Base-by-base conservation (phyloP, 2,797 vertebrate genomes). In the Anas georgica region DNA sequence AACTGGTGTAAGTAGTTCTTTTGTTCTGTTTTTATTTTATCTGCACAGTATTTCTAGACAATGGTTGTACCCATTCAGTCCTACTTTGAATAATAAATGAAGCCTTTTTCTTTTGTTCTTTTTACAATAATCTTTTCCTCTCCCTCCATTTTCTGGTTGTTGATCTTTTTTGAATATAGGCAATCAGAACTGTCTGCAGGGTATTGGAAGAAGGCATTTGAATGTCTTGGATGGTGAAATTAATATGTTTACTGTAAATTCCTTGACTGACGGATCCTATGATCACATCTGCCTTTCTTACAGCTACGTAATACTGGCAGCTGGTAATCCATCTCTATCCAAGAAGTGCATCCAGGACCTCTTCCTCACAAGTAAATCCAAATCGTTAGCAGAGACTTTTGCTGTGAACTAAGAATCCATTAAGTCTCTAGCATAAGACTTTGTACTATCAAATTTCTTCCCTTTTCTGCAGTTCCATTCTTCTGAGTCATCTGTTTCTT, bases 401-500 rank as follows among this genome's bases (percentile, higher is more conserved):
- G 31, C 21, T 82, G 7, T 79, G 69, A 91, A 46, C 52, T 69
- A 22, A 31, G 23, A 86, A 59, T 17, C 7, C 16, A 1, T 58
- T 25, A 35, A 79, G 22, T 82, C 46, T 31, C n/a, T 54, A 50
- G 45, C n/a, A 8, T 90, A 81, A 90, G 29, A 75, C 35, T 83
- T 83, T 14, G 6, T 66, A 31, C 29, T 52, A 15, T 29, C 72
- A 83, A 76, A 76, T 88, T 86, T 63, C 12, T 67, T 70, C 68
- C 35, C 0, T 0, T 76, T 56, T 93, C 59, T 94, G 46, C 55
- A 84, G 35, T 91, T 91, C 56, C 43, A 72, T 0, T 88, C 39
- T 79, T 94, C 46, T 84, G 90, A 94, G 54, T 95, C 83, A 91
- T 94, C 72, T 66, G 3, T 91, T 93, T 86, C 35, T 91, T 94